Conservation (phyloP, 2,113 vertebrate genomes). For the Barnardius zonarius region DNA sequence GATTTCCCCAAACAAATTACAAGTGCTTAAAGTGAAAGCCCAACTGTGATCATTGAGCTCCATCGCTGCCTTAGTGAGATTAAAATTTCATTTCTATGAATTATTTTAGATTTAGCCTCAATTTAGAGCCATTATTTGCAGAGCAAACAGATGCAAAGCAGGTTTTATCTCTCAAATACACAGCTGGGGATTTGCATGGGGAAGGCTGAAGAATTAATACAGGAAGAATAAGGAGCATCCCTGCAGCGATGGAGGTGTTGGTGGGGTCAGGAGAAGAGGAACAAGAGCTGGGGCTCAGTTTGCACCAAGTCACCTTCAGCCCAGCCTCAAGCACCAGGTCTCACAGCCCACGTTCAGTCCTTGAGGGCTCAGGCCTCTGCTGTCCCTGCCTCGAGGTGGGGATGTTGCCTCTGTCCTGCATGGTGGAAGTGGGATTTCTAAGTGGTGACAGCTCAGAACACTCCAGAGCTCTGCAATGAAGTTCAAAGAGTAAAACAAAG, state of each 20-base stretch:
- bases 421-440: fast-evolving
- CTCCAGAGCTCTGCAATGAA: not conserved
- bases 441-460: not conserved
- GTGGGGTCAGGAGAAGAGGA: not conserved
- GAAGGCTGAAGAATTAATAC: not conserved
- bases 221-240: not conserved
- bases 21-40: not conserved
- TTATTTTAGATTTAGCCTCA: conserved; percentile 46
- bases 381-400: not conserved
- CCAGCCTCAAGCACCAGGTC: not conserved
- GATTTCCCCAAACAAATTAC: not conserved
- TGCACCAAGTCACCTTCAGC: not conserved
- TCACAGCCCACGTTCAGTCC: not conserved
- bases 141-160: conserved; percentile 31
- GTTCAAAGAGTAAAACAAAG: not conserved
- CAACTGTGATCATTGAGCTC: not conserved
- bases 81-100: conserved; percentile 22
- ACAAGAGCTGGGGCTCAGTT: not conserved
- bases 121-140: conserved; percentile 11
- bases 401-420: not conserved
- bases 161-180: conserved; percentile 18
- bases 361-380: fast-evolving
- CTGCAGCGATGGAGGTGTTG: fast-evolving
- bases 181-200: not conserved
- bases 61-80: not conserved